Base-by-base conservation (phyloP, 1,140 invertebrate species). In the Drosophila kohkoa region DNA sequence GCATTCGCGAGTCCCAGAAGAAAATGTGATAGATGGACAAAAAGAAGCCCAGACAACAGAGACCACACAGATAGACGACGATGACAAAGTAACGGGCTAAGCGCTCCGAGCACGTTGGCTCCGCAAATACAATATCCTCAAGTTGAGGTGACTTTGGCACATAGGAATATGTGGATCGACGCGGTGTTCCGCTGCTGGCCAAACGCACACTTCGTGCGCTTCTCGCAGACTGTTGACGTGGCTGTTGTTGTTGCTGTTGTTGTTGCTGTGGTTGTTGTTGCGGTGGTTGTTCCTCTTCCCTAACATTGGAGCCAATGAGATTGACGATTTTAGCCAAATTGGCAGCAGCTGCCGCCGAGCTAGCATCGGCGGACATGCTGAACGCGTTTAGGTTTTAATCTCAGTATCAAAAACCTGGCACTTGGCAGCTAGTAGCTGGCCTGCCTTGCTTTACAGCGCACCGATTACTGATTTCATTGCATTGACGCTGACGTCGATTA, bases 1-100 rank as follows among this genome's bases (percentile, higher is more conserved):
- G 91, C 91, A 92, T 92, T 15, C 83, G 76, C 8, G 91, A 92
- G 55, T 92, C 91, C 91, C 91, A 92, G 67, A 92, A 92, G 72
- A 92, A 92, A 11, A 92, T 57, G 68, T 92, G 83, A 51, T 92
- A 92, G 48, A 92, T 79, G 38, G 91, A 92, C 0, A 92, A 72
- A 16, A 90, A 55, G 58, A 92, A 91, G 11, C 91, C 91, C 20
- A 92, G 57, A 28, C 82, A 77, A 54, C 91, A 91, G 2, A 92
- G 77, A 0, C 91, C 91, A 35, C 88, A 90, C 55, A 92, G 38
- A 54, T 92, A 92, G 66, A 92, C 83, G 32, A 91, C 71, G 25
- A 92, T 75, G 35, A 92, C 72, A 8, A 92, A 77, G 60, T 90
- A 91, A 6, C 91, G 91, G 5, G 82, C 79, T 30, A 90, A 90